Percentiles rank a stretch among this genome's conserved stretches.
Evolutionary conservation across 2,888 invertebrate species (phyloP).

Genomic region (Rhimphoctona megacephalus): DNA sequence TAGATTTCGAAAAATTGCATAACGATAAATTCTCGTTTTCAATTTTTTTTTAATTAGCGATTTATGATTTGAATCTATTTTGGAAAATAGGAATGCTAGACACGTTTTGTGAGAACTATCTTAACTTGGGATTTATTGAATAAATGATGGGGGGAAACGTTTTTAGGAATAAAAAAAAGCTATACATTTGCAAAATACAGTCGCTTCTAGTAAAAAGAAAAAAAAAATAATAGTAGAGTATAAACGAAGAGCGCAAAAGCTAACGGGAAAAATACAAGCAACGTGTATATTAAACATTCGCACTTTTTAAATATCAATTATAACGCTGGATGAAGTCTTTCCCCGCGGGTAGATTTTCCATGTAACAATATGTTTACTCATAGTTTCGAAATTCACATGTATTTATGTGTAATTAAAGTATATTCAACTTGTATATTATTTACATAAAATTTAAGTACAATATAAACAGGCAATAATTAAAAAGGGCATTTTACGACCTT

Average conservation of each 20-base stretch:
- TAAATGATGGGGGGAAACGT: neutral
- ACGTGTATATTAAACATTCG: constrained; percentile 57
- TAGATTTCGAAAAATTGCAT: neutral
- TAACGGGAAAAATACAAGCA: constrained; percentile 42
- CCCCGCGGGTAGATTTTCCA: constrained; percentile 22
- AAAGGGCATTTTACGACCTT: neutral
- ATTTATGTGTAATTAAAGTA: neutral
- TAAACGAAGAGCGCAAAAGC: constrained; percentile 32
- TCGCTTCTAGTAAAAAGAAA: constrained; percentile 21
- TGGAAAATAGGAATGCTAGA: neutral
- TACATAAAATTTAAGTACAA: neutral
- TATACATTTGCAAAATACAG: constrained; percentile 27
- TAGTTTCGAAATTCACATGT: neutral
- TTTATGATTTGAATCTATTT: neutral
- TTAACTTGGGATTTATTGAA: no score
- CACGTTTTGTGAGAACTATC: neutral
- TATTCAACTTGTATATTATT: neutral
- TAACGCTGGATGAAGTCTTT: constrained; percentile 48
- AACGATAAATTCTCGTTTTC: neutral
- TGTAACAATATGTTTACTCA: constrained; percentile 10
- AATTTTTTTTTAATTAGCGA: neutral
- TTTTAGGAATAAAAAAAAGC: constrained; percentile 9
- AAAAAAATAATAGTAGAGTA: constrained; percentile 11
- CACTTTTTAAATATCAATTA: constrained; percentile 49
- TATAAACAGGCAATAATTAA: neutral